These are phyloP conservation scores for Charaxes varanes DNA, from an alignment of 1,140 invertebrate genomes.

Conservation along the genomic window DNA sequence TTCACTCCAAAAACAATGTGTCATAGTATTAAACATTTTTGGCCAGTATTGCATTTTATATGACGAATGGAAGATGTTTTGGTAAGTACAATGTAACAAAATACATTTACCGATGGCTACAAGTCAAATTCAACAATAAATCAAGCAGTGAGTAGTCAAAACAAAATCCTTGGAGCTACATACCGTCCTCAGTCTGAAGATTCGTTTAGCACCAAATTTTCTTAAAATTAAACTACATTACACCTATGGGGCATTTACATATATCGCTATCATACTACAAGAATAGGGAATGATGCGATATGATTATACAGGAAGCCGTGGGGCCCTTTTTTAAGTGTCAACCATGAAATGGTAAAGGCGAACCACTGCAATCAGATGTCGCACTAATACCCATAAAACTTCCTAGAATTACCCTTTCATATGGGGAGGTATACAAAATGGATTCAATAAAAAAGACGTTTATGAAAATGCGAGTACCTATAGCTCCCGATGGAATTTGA, in stretches of 20 bases:
- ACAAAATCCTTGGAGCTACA: constrained; percentile 36
- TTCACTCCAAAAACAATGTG: too few species aligned
- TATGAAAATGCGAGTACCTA: too few species aligned
- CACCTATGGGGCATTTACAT: constrained; percentile 42
- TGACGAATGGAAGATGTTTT: background rate
- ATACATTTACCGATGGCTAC: background rate
- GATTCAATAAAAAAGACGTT: too few species aligned
- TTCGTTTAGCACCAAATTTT: constrained; percentile 59
- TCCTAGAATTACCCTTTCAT: too few species aligned
- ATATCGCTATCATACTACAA: constrained; percentile 61
- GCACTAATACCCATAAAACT: too few species aligned
- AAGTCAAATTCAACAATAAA: constrained; percentile 3
- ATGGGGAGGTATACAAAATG: too few species aligned
- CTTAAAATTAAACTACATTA: constrained; percentile 51
- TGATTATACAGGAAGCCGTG: too few species aligned
- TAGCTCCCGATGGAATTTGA: too few species aligned
- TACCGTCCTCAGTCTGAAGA: constrained; percentile 42
- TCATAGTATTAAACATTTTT: background rate
- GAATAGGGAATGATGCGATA: constrained; percentile 62
- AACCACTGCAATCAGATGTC: too few species aligned
- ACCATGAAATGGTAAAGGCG: too few species aligned
- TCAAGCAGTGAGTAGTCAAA: background rate
- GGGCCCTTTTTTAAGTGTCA: too few species aligned
- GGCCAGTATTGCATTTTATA: background rate
- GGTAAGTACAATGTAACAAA: background rate